Base-by-base conservation (phyloP, 2,797 vertebrate genomes). In the Neosilurus hyrtlii region DNA sequence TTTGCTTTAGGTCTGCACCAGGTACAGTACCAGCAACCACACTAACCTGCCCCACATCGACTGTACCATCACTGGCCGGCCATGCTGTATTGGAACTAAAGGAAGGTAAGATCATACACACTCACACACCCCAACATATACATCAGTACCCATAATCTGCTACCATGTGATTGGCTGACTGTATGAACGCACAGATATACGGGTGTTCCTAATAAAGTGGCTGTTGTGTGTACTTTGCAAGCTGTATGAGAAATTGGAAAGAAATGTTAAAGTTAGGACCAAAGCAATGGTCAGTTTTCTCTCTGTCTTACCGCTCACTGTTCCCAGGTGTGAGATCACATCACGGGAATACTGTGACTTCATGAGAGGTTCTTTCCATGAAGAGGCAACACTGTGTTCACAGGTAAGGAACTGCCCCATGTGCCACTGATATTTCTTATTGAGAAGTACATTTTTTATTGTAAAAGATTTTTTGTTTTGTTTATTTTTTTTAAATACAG, bases 291-390 rank as follows among this genome's bases (percentile, higher is more conserved):
- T n/a, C 26, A 6, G 6, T 12, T 76, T 11, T 43, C 35, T 35
- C 30, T 77, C 24, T 24, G 54, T 30, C 37, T 65, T 15, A 22
- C 14, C 71, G 20, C 65, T 51, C 24, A 8, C 84, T 65, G 20
- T 82, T 30, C 81, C 49, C 83, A 99, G 97, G 94, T 99, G 97
- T 94, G 97, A 99, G 93, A 99, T 99, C 91, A 99, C 98, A 70
- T 99, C 98, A 62, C 93, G 97, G 79, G 97, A 99, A 88, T 99
- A 99, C 91, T 99, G 98, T 92, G 96, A 96, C 89, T 99, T 99
- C 90, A 99, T 99, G 97, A 95, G 93, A 59, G 98, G 98, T 85
- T 99, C 97, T 89, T 99, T 99, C 92, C 97, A 99, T 0, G 97
- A 99, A 91, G 97, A 99, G 89, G 98, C 97, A 52, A 99, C 97